These are phyloP conservation scores for Drosophila cognata DNA, from an alignment of 2,888 invertebrate genomes.

Conservation along the genomic window DNA sequence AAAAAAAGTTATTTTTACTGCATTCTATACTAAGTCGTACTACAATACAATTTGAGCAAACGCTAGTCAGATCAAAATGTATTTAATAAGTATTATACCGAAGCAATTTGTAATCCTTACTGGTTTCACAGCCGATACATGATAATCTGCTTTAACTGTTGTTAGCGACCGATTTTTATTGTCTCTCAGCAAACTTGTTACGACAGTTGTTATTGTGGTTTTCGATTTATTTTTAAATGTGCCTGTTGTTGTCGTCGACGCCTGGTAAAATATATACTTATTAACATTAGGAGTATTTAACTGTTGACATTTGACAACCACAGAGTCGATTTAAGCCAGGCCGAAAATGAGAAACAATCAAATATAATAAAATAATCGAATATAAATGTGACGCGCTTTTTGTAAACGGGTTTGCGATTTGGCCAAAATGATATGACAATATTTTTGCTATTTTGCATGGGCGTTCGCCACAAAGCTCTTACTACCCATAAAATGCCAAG, in stretches of 20 bases:
- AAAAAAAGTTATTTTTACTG: too few species aligned
- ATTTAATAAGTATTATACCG: not conserved
- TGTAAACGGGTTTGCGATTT: conserved; percentile 54
- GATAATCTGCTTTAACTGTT: conserved; percentile 14
- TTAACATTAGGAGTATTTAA: conserved; percentile 59
- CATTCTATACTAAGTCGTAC: not conserved
- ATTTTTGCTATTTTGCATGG: conserved; percentile 46
- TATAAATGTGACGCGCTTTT: conserved; percentile 24
- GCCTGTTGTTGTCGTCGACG: conserved; percentile 39
- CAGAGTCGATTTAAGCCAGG: conserved; percentile 16
- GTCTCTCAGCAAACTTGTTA: conserved; percentile 40
- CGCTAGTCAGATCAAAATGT: not conserved
- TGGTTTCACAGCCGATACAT: conserved; percentile 2
- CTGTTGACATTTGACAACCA: conserved; percentile 63
- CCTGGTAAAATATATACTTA: conserved; percentile 47
- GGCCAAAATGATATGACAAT: conserved; percentile 31
- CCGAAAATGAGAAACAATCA: conserved; percentile 34
- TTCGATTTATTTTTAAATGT: conserved; percentile 10
- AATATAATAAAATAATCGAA: not conserved
- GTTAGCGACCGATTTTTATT: conserved; percentile 28
- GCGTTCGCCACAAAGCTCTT: conserved; percentile 41
- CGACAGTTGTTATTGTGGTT: conserved; percentile 31
- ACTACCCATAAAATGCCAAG: conserved; percentile 64
- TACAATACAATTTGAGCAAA: not conserved
- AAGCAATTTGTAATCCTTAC: not conserved